Evolutionary conservation across 2,888 invertebrate genomes (phyloP), one percentile per base, ranked within the genome.

Genomic region (Balanococcus diminutus): DNA sequence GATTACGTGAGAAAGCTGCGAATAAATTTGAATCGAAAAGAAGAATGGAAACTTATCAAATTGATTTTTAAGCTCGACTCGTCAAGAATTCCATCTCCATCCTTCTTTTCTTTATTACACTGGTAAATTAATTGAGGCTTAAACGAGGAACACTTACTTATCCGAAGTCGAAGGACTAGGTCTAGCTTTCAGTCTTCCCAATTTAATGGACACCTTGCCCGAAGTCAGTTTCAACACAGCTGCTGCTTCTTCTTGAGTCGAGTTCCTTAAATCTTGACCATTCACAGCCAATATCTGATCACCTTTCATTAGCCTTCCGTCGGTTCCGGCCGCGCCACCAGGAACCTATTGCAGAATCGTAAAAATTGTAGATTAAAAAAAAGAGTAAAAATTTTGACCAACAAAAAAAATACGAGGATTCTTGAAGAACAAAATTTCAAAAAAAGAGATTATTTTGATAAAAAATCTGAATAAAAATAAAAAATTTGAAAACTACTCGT

Each of bases 241-340:
- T 81, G 96, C 97, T 11, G 96, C 96, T 88, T 96, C 94, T 89
- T 97, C 94, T 89, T 96, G 95, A 83, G 93, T 94, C 6, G 93
- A 92, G 67, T 92, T 91, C 87, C 94, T 93, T 85, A 97, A 90
- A 88, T 96, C 96, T 89, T 96, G 95, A 3, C 95, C 96, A 90
- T 98, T 97, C 16, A 99, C 95, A 42, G 96, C 92, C 9, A 96
- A 91, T 82, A 99, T 93, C 89, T 96, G 93, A 90, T 99, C 99
- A 25, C 99, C 98, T 89, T 95, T 95, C 91, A 96, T 95, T 87
- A 99, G 92, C 86, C 96, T 94, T 4, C 96, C 97, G 90, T 98
- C 98, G 46, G 95, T 91, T 87, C 95, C 94, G 0, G 98, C 98
- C 46, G 95, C 94, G 31, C 98, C 96, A 2, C 98, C 98, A 86